A percentile compares a stretch with the other conserved stretches of the same genome.
phyloP scores from a whole-genome alignment of 2,888 invertebrate species.

The Cerastis rubricosa region DNA sequence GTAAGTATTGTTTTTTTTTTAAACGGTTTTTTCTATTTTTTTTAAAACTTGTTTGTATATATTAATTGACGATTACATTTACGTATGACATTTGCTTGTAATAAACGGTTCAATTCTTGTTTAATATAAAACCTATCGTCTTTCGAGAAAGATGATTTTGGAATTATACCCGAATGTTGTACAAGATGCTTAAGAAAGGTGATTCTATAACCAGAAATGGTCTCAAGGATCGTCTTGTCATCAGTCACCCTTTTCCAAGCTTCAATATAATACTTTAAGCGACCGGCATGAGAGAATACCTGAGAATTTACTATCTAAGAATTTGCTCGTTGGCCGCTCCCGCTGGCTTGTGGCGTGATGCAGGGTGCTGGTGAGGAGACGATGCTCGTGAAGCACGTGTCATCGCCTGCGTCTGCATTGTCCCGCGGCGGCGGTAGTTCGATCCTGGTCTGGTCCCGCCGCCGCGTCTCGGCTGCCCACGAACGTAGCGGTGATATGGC shows the following conservation, averaged over 20 bases:
- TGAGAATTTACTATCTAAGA: slow-evolving; percentile 2
- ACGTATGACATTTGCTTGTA: slow-evolving; percentile 4
- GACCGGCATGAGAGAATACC: slow-evolving; percentile 11
- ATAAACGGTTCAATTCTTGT: slow-evolving; percentile 2
- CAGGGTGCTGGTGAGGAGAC: neutral
- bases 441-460: too few relatives aligned
- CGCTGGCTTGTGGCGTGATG: slow-evolving; percentile 5
- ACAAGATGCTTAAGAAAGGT: neutral
- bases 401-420: neutral
- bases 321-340: slow-evolving; percentile 6
- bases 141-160: slow-evolving; percentile 2
- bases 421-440: too few relatives aligned
- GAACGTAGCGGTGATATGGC: too few relatives aligned
- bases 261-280: slow-evolving; percentile 6
- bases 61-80: too few relatives aligned
- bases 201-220: slow-evolving; percentile 6
- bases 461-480: too few relatives aligned
- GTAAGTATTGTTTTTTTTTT: too few relatives aligned
- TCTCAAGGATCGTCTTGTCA: neutral
- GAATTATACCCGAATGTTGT: neutral
- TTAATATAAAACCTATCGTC: neutral
- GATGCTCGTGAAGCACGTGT: slow-evolving; percentile 9
- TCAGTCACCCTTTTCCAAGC: slow-evolving; percentile 3
- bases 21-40: too few relatives aligned
- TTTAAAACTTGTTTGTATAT: too few relatives aligned